Percentiles rank a stretch among this genome's conserved stretches.
Conservation (phyloP, 2,888 invertebrate species). For the Sepiola atlantica region DNA sequence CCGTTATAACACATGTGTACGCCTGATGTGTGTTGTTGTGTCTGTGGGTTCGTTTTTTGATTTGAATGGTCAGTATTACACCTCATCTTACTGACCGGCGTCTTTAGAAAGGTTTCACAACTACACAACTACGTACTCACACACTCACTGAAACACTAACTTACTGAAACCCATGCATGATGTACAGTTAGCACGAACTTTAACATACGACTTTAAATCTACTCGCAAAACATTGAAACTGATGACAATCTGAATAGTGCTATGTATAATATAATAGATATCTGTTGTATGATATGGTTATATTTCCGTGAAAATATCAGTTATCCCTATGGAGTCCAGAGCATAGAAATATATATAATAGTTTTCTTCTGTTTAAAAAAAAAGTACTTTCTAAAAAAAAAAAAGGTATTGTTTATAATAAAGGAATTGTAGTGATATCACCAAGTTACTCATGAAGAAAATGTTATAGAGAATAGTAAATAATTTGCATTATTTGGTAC, state of each 20-base stretch:
- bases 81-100: neutral
- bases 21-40: neutral
- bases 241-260: neutral
- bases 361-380: too few relatives aligned
- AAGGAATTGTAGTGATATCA: too few relatives aligned
- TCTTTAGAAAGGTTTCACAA: neutral
- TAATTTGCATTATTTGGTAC: too few relatives aligned
- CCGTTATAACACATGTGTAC: neutral
- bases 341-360: too few relatives aligned
- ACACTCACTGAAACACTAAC: too few relatives aligned
- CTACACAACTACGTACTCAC: neutral
- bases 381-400: too few relatives aligned
- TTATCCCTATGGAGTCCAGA: too few relatives aligned
- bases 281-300: neutral
- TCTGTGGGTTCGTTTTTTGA: neutral
- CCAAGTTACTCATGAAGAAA: too few relatives aligned
- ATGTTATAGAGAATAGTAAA: too few relatives aligned
- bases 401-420: too few relatives aligned
- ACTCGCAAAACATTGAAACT: neutral
- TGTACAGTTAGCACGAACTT: neutral
- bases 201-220: neutral
- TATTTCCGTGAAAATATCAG: too few relatives aligned
- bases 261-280: neutral
- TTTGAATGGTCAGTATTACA: neutral
- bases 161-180: neutral